Percentiles rank a stretch among this genome's conserved stretches.
Conservation (phyloP, 2,888 invertebrate species). For the Steinernema carpocapsae region DNA sequence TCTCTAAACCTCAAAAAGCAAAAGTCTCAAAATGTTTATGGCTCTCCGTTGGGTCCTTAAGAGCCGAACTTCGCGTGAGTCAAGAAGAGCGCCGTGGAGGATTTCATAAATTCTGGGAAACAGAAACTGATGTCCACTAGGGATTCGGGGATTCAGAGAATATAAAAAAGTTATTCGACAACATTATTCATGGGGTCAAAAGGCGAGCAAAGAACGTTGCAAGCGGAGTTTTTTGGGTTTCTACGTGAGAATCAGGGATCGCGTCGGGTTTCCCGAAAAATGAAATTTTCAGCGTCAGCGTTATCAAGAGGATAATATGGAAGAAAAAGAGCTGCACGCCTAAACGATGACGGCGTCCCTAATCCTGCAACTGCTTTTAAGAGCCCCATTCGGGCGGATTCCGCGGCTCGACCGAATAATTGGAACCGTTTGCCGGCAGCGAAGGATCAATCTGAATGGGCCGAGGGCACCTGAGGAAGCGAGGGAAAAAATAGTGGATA, state of each 20-base stretch:
- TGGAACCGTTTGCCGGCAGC: background rate
- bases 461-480: background rate
- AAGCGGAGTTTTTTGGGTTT: background rate
- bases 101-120: too few species aligned
- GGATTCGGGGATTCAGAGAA: too few species aligned
- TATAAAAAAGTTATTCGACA: too few species aligned
- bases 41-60: background rate
- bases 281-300: background rate
- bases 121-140: too few species aligned
- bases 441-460: constrained; percentile 8
- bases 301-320: background rate
- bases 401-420: background rate
- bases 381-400: background rate
- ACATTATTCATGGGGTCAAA: too few species aligned
- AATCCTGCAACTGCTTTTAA: constrained; percentile 22
- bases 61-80: background rate
- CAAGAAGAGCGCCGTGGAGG: background rate
- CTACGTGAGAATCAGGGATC: background rate
- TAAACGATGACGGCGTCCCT: background rate
- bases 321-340: background rate
- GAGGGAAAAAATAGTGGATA: too few species aligned
- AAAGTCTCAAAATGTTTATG: background rate
- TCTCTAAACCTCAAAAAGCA: background rate
- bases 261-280: too few species aligned
- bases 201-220: background rate